Conservation (phyloP, 2,113 vertebrate species). For the Pyrgilauda ruficollis region DNA sequence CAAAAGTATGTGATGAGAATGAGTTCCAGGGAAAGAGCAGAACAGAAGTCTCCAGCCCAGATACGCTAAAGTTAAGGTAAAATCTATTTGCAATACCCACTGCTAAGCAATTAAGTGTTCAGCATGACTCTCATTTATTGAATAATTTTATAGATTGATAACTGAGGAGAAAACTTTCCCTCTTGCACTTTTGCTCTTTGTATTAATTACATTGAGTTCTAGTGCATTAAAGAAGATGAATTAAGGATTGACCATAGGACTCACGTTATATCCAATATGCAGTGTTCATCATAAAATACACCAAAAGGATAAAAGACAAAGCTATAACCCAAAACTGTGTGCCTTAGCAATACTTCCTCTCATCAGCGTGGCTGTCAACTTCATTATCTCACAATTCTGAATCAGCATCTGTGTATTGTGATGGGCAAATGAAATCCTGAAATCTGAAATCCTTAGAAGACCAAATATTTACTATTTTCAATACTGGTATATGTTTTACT, state of each 20-base stretch:
- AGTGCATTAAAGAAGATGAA: not conserved
- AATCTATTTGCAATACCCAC: not conserved
- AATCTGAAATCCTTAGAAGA: not conserved
- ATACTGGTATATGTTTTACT: not conserved
- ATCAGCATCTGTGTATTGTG: not conserved
- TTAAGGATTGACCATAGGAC: not conserved
- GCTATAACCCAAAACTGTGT: not conserved
- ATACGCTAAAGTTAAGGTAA: not conserved
- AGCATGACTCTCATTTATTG: not conserved
- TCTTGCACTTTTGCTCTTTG: not conserved
- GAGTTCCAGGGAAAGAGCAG: not conserved
- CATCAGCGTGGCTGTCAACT: not conserved
- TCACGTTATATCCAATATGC: not conserved
- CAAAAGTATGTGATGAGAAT: not conserved
- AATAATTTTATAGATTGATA: not conserved
- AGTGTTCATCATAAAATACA: not conserved
- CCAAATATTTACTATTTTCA: not conserved
- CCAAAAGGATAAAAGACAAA: not conserved
- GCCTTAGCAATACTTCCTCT: not conserved
- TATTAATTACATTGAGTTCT: not conserved
- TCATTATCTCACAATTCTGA: not conserved
- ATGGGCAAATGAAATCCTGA: not conserved
- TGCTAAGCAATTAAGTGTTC: not conserved
- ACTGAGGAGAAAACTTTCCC: not conserved
- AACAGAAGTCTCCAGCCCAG: not conserved